Conservation (phyloP, 2,113 vertebrate genomes). For the Otus sunia region DNA sequence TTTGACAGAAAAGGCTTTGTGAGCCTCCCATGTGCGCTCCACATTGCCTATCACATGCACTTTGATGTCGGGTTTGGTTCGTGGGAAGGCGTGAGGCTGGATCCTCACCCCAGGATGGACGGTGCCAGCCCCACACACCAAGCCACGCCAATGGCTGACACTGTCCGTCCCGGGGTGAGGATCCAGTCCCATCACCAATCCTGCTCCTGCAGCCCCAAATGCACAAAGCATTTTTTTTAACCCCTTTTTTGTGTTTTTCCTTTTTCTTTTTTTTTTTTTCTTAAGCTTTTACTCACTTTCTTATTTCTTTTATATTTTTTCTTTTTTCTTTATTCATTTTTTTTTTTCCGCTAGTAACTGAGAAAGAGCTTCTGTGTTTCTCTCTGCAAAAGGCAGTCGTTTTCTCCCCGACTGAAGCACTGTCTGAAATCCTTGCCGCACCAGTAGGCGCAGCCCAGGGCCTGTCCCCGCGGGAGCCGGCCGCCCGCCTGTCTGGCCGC, state of each 20-base stretch:
- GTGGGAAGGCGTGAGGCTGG: slow-evolving; percentile 22
- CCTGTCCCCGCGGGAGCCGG: background rate
- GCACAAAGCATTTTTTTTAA: rapidly evolving
- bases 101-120: background rate
- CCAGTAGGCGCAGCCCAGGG: rapidly evolving
- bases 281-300: too few species aligned
- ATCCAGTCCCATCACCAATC: rapidly evolving
- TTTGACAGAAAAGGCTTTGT: slow-evolving; percentile 57
- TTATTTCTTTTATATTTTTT: rapidly evolving
- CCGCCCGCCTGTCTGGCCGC: background rate
- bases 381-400: background rate
- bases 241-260: rapidly evolving
- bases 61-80: slow-evolving; percentile 70
- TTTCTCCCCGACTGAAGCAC: background rate
- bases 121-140: background rate
- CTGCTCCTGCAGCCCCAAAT: background rate
- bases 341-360: rapidly evolving
- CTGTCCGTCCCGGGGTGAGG: rapidly evolving
- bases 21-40: slow-evolving; percentile 68
- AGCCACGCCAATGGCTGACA: rapidly evolving
- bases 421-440: background rate
- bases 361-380: background rate
- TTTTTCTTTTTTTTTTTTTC: rapidly evolving
- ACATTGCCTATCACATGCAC: slow-evolving; percentile 58
- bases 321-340: rapidly evolving